A percentile compares a stretch with the other conserved stretches of the same genome.
phyloP scores from a whole-genome alignment of 2,888 invertebrate genomes.

The Bedellia somnulentella region DNA sequence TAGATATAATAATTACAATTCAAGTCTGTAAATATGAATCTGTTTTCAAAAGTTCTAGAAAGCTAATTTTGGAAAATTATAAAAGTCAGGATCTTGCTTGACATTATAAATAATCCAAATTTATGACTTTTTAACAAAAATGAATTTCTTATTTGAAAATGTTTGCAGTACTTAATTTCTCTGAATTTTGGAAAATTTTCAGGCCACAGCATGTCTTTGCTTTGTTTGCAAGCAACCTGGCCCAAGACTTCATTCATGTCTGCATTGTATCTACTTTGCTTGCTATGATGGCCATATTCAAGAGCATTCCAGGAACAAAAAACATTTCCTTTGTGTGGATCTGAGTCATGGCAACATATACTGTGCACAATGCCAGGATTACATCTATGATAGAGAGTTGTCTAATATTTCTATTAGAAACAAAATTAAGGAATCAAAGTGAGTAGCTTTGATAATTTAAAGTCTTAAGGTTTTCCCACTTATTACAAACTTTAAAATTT shows the following conservation, averaged over 20 bases:
- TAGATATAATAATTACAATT: no score
- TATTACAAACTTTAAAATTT: background rate
- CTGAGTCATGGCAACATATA: constrained; percentile 85
- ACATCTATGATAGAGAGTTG: constrained; percentile 81
- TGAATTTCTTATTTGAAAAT: no score
- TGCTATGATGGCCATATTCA: constrained; percentile 87
- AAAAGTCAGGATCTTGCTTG: no score
- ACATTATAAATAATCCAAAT: no score
- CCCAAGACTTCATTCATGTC: constrained; percentile 80
- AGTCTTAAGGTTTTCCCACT: background rate
- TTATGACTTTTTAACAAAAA: no score
- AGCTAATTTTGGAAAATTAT: no score
- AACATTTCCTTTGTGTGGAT: constrained; percentile 86
- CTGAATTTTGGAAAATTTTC: no score
- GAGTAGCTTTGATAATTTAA: constrained; percentile 15
- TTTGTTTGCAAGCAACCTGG: constrained; percentile 79
- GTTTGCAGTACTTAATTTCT: no score
- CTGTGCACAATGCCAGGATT: constrained; percentile 90
- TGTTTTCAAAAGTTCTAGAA: no score
- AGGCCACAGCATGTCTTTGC: constrained; percentile 81
- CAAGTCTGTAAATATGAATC: no score
- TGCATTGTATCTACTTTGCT: constrained; percentile 92
- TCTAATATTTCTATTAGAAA: constrained; percentile 58
- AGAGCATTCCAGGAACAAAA: constrained; percentile 79
- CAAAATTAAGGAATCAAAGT: constrained; percentile 60